Percentiles rank a stretch among this genome's conserved stretches.
These are phyloP conservation scores for Apotomis turbidana DNA, from an alignment of 2,888 invertebrate species.

Conservation along the genomic window DNA sequence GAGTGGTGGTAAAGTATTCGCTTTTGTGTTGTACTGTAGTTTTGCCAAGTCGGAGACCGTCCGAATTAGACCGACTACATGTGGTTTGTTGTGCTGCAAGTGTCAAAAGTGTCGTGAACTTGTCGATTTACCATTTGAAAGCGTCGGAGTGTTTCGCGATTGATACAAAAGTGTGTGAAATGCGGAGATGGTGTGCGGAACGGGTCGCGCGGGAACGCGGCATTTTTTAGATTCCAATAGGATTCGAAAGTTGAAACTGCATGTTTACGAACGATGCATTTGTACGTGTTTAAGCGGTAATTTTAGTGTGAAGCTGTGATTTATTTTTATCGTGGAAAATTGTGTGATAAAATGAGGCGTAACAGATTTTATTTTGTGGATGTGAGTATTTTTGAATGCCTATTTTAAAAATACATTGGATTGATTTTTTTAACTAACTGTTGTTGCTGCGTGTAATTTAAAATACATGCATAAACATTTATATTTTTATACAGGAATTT, in stretches of 20 bases:
- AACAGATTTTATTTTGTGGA: conserved; percentile 52
- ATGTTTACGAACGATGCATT: conserved; percentile 54
- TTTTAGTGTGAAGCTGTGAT: conserved; percentile 49
- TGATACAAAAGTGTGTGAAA: conserved; percentile 55
- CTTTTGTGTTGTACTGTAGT: conserved; percentile 66
- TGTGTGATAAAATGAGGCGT: conserved; percentile 56
- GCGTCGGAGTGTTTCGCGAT: conserved; percentile 49
- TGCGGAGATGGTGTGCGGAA: conserved; percentile 49
- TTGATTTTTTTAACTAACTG: too few species aligned
- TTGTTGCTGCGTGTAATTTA: neutral
- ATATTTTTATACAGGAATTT: neutral
- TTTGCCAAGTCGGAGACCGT: conserved; percentile 71
- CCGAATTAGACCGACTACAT: conserved; percentile 62
- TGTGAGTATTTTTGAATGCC: conserved; percentile 54
- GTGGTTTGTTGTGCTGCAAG: conserved; percentile 61
- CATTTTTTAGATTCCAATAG: conserved; percentile 66
- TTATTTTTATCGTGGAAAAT: conserved; percentile 47
- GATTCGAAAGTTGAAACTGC: conserved; percentile 65
- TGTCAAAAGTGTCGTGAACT: conserved; percentile 59
- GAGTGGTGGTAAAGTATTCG: conserved; percentile 70
- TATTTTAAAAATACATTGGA: neutral
- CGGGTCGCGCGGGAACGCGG: conserved; percentile 64
- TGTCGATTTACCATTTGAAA: conserved; percentile 49
- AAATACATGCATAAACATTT: neutral
- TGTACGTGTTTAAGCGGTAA: conserved; percentile 54